phyloP scores from a whole-genome alignment of 2,113 vertebrate species.

The Clarias batrachus region DNA sequence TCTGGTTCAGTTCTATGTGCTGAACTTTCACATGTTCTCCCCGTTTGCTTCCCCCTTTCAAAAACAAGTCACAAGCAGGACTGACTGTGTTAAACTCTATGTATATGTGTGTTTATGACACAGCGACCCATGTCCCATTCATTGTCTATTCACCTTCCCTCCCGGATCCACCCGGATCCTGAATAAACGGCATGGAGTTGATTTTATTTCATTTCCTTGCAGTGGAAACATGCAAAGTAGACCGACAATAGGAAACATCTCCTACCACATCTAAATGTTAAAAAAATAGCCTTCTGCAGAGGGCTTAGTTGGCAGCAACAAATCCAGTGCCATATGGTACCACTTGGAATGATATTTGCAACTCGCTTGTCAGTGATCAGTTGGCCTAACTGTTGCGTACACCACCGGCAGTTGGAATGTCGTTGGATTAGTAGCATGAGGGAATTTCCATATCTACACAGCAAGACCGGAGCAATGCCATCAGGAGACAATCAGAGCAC shows the following conservation, averaged over 20 bases:
- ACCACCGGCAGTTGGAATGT: not conserved
- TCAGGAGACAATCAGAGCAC: not conserved
- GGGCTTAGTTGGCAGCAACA: not conserved
- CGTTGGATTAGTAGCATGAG: not conserved
- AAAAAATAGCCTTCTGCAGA: not conserved
- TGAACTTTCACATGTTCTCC: not conserved
- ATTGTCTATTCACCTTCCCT: not conserved
- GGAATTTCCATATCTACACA: not conserved
- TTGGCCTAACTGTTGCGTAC: not conserved
- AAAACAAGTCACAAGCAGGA: not conserved
- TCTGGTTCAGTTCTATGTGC: not conserved
- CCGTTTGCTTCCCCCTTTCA: not conserved
- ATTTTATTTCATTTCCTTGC: not conserved
- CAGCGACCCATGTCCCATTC: not conserved
- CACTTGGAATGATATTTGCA: not conserved
- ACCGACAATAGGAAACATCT: not conserved
- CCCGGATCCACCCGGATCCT: not conserved
- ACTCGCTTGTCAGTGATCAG: not conserved
- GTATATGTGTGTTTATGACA: not conserved
- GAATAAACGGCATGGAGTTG: not conserved
- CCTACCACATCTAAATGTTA: not conserved
- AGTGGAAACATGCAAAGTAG: not conserved
- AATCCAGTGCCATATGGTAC: not conserved
- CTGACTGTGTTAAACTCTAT: not conserved
- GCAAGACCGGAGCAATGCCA: not conserved